These are phyloP conservation scores for Matsumurasca onukii DNA, from an alignment of 1,140 invertebrate genomes.

Conservation along the genomic window DNA sequence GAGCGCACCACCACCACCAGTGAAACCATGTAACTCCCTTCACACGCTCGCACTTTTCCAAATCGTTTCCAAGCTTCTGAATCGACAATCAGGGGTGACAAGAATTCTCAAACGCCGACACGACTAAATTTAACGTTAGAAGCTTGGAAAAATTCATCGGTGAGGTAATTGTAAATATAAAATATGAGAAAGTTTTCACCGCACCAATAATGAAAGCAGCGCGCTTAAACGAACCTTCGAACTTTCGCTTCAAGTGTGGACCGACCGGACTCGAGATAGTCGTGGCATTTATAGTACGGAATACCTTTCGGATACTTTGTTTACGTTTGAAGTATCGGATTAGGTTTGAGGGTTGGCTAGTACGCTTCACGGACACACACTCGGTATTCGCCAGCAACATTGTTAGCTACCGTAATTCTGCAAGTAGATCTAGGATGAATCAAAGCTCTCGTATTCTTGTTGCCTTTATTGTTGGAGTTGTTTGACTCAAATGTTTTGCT, in stretches of 20 bases:
- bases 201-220: background rate
- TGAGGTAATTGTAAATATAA: slow-evolving; percentile 3
- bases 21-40: slow-evolving; percentile 34
- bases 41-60: slow-evolving; percentile 1
- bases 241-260: slow-evolving; percentile 13
- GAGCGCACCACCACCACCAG: slow-evolving; percentile 56
- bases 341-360: slow-evolving; percentile 8
- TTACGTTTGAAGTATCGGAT: slow-evolving; percentile 1
- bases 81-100: background rate
- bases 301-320: slow-evolving; percentile 8
- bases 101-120: slow-evolving; percentile 5
- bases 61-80: slow-evolving; percentile 3
- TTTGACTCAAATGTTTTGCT: slow-evolving; percentile 30
- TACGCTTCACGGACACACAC: slow-evolving; percentile 10
- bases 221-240: slow-evolving; percentile 8
- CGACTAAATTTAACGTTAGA: background rate
- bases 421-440: slow-evolving; percentile 12
- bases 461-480: slow-evolving; percentile 29
- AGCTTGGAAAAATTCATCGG: background rate
- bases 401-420: background rate
- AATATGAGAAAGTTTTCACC: slow-evolving; percentile 10
- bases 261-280: background rate
- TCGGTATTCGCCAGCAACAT: background rate
- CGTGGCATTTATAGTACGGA: slow-evolving; percentile 1
- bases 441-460: slow-evolving; percentile 13